Evolutionary conservation across 2,888 invertebrate species (phyloP).

Genomic region (Elegia similella): DNA sequence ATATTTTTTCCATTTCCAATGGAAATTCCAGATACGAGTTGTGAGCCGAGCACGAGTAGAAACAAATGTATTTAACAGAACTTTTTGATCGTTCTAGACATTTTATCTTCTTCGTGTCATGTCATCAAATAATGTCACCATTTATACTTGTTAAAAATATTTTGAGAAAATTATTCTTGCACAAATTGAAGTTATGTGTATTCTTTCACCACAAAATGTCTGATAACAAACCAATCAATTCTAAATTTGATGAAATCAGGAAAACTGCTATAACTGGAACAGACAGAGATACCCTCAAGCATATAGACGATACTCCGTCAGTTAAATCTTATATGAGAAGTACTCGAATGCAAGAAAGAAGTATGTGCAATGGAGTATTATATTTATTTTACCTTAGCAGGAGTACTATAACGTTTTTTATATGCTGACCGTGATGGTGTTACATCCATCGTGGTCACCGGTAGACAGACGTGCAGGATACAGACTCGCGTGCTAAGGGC

Average conservation of each 20-base stretch:
- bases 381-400: neutral
- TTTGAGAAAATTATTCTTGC: neutral
- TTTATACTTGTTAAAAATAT: neutral
- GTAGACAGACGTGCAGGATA: no score
- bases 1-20: constrained; percentile 58
- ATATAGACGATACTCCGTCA: neutral
- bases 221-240: neutral
- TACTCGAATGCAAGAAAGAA: constrained; percentile 1
- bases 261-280: neutral
- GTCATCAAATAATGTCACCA: neutral
- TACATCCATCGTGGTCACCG: no score
- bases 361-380: neutral
- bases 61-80: neutral
- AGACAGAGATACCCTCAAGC: neutral
- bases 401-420: no score
- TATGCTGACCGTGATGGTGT: no score
- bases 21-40: constrained; percentile 34
- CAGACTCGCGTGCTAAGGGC: no score
- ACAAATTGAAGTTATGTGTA: neutral
- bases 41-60: neutral
- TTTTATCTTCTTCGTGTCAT: neutral
- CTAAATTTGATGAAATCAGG: neutral
- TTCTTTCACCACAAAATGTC: neutral
- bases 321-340: neutral
- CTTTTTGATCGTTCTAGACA: neutral